These are phyloP conservation scores for Oreochromis aureus DNA, from an alignment of 2,113 vertebrate species.

Conservation along the genomic window DNA sequence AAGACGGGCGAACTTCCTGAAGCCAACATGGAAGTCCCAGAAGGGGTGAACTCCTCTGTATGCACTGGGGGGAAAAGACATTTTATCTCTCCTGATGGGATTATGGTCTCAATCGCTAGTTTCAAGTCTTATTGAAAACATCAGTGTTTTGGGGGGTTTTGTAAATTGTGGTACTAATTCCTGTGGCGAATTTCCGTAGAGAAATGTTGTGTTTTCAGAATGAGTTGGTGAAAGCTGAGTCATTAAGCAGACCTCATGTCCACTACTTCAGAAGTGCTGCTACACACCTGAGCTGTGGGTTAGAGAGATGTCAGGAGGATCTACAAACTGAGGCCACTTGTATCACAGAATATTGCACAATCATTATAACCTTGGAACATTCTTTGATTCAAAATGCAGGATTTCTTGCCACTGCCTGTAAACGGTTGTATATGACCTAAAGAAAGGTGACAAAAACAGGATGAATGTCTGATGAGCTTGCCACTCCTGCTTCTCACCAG, in stretches of 20 bases:
- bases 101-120: not conserved
- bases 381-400: not conserved
- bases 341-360: not conserved
- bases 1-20: not conserved
- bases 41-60: not conserved
- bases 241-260: not conserved
- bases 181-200: not conserved
- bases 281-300: not conserved
- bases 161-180: not conserved
- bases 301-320: not conserved
- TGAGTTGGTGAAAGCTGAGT: not conserved
- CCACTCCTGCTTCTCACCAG: not conserved
- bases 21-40: not conserved
- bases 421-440: not conserved
- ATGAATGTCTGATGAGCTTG: not conserved
- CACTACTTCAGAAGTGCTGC: not conserved
- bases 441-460: not conserved
- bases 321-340: not conserved
- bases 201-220: not conserved
- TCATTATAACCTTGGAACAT: not conserved
- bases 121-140: not conserved
- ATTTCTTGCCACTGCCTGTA: not conserved
- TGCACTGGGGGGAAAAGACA: not conserved
- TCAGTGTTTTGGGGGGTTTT: not conserved
- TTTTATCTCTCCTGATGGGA: not conserved